Conservation (phyloP, 2,113 vertebrate species). For the Garra rufa region DNA sequence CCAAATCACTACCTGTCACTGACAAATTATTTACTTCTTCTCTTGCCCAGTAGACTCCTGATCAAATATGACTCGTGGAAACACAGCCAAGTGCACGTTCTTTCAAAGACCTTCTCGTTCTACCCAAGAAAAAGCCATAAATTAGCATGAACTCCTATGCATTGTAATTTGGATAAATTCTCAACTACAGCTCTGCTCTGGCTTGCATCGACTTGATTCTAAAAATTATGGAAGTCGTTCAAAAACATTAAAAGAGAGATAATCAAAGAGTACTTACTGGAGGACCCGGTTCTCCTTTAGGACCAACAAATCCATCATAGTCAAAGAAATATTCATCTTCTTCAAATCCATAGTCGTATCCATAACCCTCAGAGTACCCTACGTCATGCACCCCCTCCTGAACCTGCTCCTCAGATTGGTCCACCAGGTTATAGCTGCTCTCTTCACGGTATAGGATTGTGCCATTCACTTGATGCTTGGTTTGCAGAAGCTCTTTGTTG, state of each 20-base stretch:
- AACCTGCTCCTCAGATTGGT: constrained; percentile 71
- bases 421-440: constrained; percentile 71
- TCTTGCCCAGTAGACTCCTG: constrained; percentile 37
- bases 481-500: constrained; percentile 67
- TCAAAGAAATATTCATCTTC: constrained; percentile 84
- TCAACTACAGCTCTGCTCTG: constrained; percentile 42
- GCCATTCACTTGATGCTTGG: constrained; percentile 73
- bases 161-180: constrained; percentile 57
- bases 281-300: constrained; percentile 91
- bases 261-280: constrained; percentile 81
- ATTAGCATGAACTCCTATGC: constrained; percentile 49
- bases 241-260: not conserved
- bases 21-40: constrained; percentile 59
- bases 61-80: constrained; percentile 41
- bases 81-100: constrained; percentile 58
- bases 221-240: not conserved
- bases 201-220: constrained; percentile 46
- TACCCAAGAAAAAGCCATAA: constrained; percentile 52
- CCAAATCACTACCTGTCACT: constrained; percentile 61
- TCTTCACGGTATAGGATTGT: constrained; percentile 75
- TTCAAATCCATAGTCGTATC: constrained; percentile 88
- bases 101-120: constrained; percentile 47
- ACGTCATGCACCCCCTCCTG: constrained; percentile 79
- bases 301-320: constrained; percentile 82
- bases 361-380: constrained; percentile 78